Conservation (phyloP, 2,797 vertebrate genomes). For the Anguilla marmorata region DNA sequence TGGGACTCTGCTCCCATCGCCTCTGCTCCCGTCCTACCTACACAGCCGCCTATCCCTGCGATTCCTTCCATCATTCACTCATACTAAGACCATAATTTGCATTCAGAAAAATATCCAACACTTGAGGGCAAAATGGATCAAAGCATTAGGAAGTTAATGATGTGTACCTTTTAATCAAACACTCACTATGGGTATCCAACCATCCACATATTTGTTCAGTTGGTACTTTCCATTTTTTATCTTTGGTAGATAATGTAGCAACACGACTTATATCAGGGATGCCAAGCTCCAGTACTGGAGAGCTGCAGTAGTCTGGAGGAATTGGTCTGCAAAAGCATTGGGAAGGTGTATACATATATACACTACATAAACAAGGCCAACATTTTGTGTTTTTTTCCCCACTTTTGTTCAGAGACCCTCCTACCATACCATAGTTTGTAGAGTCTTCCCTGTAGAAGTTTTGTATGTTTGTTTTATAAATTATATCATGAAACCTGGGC, state of each 20-base stretch:
- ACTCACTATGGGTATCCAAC: constrained; percentile 16
- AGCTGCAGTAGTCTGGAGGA: too few relatives aligned
- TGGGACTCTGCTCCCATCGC: background rate
- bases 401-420: too few relatives aligned
- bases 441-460: too few relatives aligned
- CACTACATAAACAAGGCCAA: too few relatives aligned
- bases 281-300: too few relatives aligned
- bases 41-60: background rate
- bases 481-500: too few relatives aligned
- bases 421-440: too few relatives aligned
- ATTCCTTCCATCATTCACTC: background rate
- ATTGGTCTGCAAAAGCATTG: too few relatives aligned
- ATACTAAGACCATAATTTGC: background rate
- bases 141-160: constrained; percentile 28
- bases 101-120: constrained; percentile 29
- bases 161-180: constrained; percentile 30
- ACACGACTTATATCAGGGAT: background rate
- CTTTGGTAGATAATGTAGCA: background rate
- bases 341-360: too few relatives aligned
- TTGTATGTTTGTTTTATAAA: too few relatives aligned
- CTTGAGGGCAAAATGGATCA: constrained; percentile 39
- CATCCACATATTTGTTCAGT: constrained; percentile 27
- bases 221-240: constrained; percentile 18
- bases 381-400: too few relatives aligned
- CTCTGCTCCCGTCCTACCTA: background rate